Evolutionary conservation across 2,797 vertebrate species (phyloP), one percentile per base, ranked within the genome.

Genomic region (Threskiornis aethiopicus): DNA sequence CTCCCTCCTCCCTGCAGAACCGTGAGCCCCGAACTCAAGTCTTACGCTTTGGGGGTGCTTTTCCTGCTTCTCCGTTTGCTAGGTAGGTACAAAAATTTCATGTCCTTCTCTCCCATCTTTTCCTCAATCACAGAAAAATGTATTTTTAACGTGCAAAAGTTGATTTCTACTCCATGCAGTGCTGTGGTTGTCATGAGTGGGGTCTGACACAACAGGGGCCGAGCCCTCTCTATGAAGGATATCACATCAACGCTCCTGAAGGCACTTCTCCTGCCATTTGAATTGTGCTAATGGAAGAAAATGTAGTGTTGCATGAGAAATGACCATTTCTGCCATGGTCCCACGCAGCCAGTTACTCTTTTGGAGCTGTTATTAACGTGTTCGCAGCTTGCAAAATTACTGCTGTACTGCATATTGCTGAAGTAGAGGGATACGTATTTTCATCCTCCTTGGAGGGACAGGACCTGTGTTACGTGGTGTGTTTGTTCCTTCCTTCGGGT

Each of bases 21-120:
- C 3, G 99, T 99, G 97, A 99, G 98, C 97, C 99, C 99, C 2
- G 99, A 99, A 93, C 98, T 99, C 94, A 99, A 99, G 96, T 99
- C 99, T 2, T 99, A 99, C 0, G 99, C 99, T 44, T 98, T 99
- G 69, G 99, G 99, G 94, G 99, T 99, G 72, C 98, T 99, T 84
- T 99, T 99, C 93, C 99, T 99, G 55, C 97, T 99, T 94, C 98
- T 99, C 4, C 98, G 99, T 95, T 98, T 99, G 69, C 96, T 99
- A 16, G 99, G 99, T 99, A 98, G 95, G 99, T 98, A 88, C 80
- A 61, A 37, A 85, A 31, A 35, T 59, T 51, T 26, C 42, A 11
- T 13, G 18, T 79, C 39, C 42, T 73, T 77, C 65, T 64, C 62
- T 76, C 37, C 64, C 22, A 37, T 10, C 41, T 67, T 80, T 62